Conservation (phyloP, 2,797 vertebrate genomes). For the Denticeps clupeoides region DNA sequence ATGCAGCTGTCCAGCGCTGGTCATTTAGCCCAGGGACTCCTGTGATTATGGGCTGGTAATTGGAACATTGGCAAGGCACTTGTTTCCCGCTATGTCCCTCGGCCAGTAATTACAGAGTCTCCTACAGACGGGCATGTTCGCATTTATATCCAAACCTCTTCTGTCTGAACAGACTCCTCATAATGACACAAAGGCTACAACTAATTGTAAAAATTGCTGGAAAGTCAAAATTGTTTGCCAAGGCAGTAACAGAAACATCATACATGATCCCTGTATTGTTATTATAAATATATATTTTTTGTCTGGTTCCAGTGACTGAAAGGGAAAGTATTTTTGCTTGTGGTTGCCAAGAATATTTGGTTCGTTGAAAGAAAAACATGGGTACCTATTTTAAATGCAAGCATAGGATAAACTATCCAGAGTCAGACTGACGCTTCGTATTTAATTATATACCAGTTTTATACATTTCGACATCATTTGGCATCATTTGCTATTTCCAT, state of each 20-base stretch:
- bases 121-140: constrained; percentile 27
- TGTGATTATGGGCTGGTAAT: constrained; percentile 30
- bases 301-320: constrained; percentile 29
- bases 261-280: constrained; percentile 27
- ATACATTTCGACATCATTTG: constrained; percentile 7
- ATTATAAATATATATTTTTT: constrained; percentile 26
- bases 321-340: constrained; percentile 36
- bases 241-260: constrained; percentile 40
- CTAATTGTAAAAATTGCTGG: constrained; percentile 42
- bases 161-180: constrained; percentile 38
- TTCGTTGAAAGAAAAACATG: background rate
- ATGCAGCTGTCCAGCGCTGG: constrained; percentile 13
- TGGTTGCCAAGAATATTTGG: constrained; percentile 25
- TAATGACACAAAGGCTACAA: constrained; percentile 42
- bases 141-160: constrained; percentile 47
- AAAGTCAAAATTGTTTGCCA: constrained; percentile 37
- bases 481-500: constrained; percentile 16
- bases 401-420: background rate
- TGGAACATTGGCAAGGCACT: constrained; percentile 32
- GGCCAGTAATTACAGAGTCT: constrained; percentile 19
- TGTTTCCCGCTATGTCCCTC: constrained; percentile 26
- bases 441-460: background rate
- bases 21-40: constrained; percentile 12
- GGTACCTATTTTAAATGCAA: background rate
- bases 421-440: background rate